A percentile compares a stretch with the other conserved stretches of the same genome.
These are phyloP conservation scores for Formicarius rufipectus DNA, from an alignment of 2,113 vertebrate species.

Conservation along the genomic window DNA sequence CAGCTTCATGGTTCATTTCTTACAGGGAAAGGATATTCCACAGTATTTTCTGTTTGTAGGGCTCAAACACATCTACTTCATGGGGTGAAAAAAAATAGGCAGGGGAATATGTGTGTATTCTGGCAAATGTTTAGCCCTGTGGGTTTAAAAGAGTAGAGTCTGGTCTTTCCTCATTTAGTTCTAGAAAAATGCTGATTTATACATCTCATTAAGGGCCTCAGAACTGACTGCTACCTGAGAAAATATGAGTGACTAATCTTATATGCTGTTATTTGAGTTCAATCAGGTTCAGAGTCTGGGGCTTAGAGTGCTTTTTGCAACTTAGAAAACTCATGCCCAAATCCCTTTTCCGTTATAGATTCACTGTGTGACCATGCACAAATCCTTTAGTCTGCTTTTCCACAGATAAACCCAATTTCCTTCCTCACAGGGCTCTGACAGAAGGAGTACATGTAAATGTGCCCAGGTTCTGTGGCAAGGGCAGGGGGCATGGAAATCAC, in stretches of 20 bases:
- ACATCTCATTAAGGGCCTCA: neutral
- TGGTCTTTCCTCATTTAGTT: neutral
- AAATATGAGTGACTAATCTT: neutral
- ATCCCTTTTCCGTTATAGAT: neutral
- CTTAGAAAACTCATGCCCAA: neutral
- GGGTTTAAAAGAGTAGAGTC: neutral
- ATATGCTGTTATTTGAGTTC: neutral
- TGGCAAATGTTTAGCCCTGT: neutral
- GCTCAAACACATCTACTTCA: neutral
- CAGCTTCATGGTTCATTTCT: neutral
- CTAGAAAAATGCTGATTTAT: neutral
- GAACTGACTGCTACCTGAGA: neutral
- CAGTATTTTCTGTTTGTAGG: neutral
- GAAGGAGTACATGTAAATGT: neutral
- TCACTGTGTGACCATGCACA: neutral
- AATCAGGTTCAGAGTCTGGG: neutral
- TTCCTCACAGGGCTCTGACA: neutral
- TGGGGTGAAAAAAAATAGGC: neutral
- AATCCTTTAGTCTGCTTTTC: slow-evolving; percentile 1
- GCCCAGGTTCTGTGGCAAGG: neutral
- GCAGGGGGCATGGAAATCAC: neutral
- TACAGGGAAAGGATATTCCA: neutral
- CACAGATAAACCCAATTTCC: neutral
- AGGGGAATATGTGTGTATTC: neutral
- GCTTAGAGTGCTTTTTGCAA: neutral